Percentiles rank a stretch among this genome's conserved stretches.
These are phyloP conservation scores for Sphaeridia pumilis DNA, from an alignment of 2,888 invertebrate species.

Conservation along the genomic window DNA sequence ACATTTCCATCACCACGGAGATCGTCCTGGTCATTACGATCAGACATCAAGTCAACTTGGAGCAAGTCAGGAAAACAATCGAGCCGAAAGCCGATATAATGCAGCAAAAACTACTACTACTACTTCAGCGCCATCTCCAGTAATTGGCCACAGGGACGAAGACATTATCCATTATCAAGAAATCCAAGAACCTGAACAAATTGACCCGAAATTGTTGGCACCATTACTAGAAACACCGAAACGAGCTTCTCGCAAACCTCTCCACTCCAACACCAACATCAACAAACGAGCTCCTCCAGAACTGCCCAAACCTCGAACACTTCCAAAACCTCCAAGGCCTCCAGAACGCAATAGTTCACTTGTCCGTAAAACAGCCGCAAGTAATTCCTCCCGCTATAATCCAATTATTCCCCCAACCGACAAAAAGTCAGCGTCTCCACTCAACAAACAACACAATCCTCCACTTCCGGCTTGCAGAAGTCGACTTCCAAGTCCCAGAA, in stretches of 20 bases:
- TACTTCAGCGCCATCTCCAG: too few species aligned
- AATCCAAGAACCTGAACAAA: not conserved
- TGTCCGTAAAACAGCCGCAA: slow-evolving; percentile 8
- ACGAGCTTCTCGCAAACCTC: slow-evolving; percentile 20
- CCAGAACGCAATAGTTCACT: slow-evolving; percentile 24
- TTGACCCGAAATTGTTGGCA: slow-evolving; percentile 2
- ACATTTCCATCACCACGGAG: too few species aligned
- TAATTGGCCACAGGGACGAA: not conserved
- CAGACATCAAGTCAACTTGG: too few species aligned
- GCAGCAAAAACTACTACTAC: too few species aligned
- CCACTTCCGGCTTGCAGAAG: not conserved
- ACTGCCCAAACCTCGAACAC: slow-evolving; percentile 13
- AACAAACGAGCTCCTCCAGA: too few species aligned
- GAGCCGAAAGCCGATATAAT: too few species aligned
- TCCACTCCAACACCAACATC: slow-evolving; percentile 18
- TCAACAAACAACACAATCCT: not conserved
- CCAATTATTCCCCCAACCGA: too few species aligned
- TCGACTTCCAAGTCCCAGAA: not conserved
- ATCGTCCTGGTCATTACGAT: too few species aligned
- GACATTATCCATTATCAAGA: too few species aligned
- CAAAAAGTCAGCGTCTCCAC: not conserved
- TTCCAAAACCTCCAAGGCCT: slow-evolving; percentile 31
- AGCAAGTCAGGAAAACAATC: too few species aligned
- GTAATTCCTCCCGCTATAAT: too few species aligned
- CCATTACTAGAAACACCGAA: slow-evolving; percentile 7